Evolutionary conservation across 2,888 invertebrate genomes (phyloP).

Genomic region (Cheilosia urbana): DNA sequence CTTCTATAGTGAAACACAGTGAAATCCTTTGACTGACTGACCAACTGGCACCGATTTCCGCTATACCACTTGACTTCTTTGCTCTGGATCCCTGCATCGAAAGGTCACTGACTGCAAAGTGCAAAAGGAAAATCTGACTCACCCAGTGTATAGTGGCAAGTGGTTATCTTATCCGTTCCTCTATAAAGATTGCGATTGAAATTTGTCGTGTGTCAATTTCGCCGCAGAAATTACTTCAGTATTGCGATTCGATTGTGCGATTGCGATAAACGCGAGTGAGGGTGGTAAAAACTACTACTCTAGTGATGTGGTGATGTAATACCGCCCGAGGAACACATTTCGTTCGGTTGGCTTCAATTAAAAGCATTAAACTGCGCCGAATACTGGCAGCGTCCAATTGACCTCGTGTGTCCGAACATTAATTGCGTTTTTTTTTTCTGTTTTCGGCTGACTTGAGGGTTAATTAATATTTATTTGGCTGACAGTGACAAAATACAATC

Average conservation of each 20-base stretch:
- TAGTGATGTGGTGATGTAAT: slow-evolving; percentile 63
- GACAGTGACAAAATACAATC: background rate
- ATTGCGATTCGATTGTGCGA: slow-evolving; percentile 34
- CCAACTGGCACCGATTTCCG: slow-evolving; percentile 13
- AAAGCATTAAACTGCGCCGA: slow-evolving; percentile 42
- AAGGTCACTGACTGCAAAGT: slow-evolving; percentile 67
- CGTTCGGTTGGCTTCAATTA: slow-evolving; percentile 55
- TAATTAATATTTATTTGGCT: slow-evolving; percentile 42
- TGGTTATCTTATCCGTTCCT: slow-evolving; percentile 47
- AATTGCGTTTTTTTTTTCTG: slow-evolving; percentile 40
- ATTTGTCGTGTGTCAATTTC: slow-evolving; percentile 36
- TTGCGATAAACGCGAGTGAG: slow-evolving; percentile 12
- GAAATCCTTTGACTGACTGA: slow-evolving; percentile 12
- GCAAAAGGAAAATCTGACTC: slow-evolving; percentile 25
- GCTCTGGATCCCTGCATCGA: slow-evolving; percentile 35
- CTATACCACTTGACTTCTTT: slow-evolving; percentile 21
- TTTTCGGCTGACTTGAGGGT: slow-evolving; percentile 28
- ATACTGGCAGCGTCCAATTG: slow-evolving; percentile 50
- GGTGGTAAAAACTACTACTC: slow-evolving; percentile 21
- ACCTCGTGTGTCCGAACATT: slow-evolving; percentile 61
- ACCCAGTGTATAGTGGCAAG: background rate
- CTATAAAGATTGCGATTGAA: background rate
- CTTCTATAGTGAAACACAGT: slow-evolving; percentile 10
- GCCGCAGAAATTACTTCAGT: slow-evolving; percentile 2
- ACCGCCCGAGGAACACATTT: slow-evolving; percentile 20